Evolutionary conservation across 2,113 vertebrate species (phyloP).

Genomic region (Mustela nigripes): DNA sequence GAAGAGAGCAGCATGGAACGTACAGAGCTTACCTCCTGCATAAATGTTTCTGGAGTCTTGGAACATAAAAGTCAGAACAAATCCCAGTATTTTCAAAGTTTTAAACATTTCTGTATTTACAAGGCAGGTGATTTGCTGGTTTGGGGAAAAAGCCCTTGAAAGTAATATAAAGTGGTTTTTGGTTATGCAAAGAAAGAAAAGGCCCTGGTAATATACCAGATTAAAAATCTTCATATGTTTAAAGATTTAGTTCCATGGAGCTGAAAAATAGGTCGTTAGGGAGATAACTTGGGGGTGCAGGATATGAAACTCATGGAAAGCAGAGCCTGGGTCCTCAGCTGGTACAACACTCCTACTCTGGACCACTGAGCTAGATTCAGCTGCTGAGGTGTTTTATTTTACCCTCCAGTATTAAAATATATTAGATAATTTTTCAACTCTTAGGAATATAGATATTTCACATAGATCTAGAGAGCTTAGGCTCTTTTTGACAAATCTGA

Average conservation of each 20-base stretch:
- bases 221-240: no score
- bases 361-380: no score
- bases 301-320: rapidly evolving
- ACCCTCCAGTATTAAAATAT: neutral
- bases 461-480: neutral
- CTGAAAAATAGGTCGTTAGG: neutral
- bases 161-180: neutral
- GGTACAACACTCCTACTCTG: rapidly evolving
- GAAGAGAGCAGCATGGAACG: neutral
- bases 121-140: neutral
- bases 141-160: neutral
- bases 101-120: neutral
- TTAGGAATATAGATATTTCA: neutral
- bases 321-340: neutral
- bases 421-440: neutral
- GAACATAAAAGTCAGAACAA: neutral
- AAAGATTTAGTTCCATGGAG: neutral
- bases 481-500: neutral
- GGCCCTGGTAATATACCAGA: rapidly evolving
- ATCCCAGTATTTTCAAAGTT: neutral
- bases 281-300: neutral
- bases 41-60: neutral
- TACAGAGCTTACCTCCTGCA: neutral
- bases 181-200: neutral
- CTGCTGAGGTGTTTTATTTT: rapidly evolving